Evolutionary conservation across 2,797 vertebrate species (phyloP), one percentile per base, ranked within the genome.

Genomic region (Amniataba percoides): DNA sequence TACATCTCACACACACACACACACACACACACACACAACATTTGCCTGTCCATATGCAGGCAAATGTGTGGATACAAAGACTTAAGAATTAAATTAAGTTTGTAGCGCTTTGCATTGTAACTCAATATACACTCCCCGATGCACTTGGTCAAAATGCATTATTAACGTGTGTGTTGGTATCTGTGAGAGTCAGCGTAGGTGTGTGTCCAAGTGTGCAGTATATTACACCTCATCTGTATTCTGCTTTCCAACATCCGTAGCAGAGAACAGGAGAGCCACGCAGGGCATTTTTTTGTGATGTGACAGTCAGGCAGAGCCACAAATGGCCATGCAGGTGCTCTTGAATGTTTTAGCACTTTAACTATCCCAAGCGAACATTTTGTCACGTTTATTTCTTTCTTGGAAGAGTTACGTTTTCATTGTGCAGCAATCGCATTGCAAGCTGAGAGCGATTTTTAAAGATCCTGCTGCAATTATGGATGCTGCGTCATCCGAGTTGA

Each of bases 61-160:
- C 65, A 80, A 82, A 86, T 13, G 70, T 75, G 78, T 53, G 49
- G 49, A 81, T 75, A 81, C 87, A 88, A 88, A 87, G 81, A 80
- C 64, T 78, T 74, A 71, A 80, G 77, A 84, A 83, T 88, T 72
- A 80, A 92, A 94, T 93, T 89, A 89, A 85, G 88, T 92, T 89
- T 87, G 71, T 74, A 85, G 89, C 81, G 85, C 87, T 95, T 94
- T 95, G 91, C 93, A 94, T 94, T 81, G 64, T 95, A 95, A 95
- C 93, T 93, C 83, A 92, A 95, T 95, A 93, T 78, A 74, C 71
- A 61, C 74, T 82, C 82, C 85, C 76, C 11, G 53, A 83, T 83
- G 87, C 86, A 82, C 88, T 83, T 80, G 76, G 88, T 83, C 42
- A 19, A 88, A 87, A 92, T 92, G 78, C 80, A 90, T 92, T 92